Evolutionary conservation across 2,113 vertebrate genomes (phyloP), one percentile per base, ranked within the genome.

Genomic region (Tinamus guttatus): DNA sequence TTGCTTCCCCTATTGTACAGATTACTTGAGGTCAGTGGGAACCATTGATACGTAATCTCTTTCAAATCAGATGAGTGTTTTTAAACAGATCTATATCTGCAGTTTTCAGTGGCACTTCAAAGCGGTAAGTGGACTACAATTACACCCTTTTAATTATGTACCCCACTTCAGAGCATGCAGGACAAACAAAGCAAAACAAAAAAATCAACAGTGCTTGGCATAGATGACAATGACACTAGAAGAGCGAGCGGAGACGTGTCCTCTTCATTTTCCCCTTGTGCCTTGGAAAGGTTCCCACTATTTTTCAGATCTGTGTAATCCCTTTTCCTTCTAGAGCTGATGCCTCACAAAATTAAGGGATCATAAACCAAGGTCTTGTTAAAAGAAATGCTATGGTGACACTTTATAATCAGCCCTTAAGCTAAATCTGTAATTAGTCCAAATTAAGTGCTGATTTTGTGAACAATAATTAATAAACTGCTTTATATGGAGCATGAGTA

Each of bases 171-270:
- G 58, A 56, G 36, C 8, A 40, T 38, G 4, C 8, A 68, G 73
- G 83, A 76, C 65, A 38, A 19, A 21, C 85, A 73, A 65, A 20
- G 76, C 83, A 76, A 75, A 41, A 21, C 21, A 88, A 68, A 60
- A 19, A 8, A 25, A 43, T 7, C 78, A 14, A 47, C 28, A 47
- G 28, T 9, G 64, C 21, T 41, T 85, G 47, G 67, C n/a, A 13
- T 32, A 84, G 51, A 45, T 63, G 24, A 51, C 83, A 71, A n/a
- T 43, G 27, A 19, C 32, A 52, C 22, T 68, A 56, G 62, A 41
- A 79, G 56, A 68, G 3, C 58, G 81, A 79, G 32, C 9, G 8
- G 63, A 13, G 34, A 41, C 0, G 0, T 56, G 9, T 70, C 16
- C 4, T 32, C 8, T 60, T 62, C 3, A 8, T 86, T 85, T 94